Base-by-base conservation (phyloP, 2,888 invertebrate species). In the Philopedon plagiatum region DNA sequence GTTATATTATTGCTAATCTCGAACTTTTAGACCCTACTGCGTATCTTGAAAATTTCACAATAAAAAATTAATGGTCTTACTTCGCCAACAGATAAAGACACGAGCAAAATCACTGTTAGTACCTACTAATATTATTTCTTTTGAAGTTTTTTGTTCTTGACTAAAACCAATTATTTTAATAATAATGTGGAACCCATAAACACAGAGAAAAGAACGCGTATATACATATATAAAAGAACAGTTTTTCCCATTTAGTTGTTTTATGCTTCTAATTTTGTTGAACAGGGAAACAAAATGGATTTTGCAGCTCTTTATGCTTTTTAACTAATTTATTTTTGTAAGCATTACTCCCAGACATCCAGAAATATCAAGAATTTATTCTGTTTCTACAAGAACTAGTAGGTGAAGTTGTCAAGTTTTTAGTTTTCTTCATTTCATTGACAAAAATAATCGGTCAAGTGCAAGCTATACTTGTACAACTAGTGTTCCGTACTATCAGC, bases 81-180 rank as follows among this genome's bases (percentile, higher is more conserved):
- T 44, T 34, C 34, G 9, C 9, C 34, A 9, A 8, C 34, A 34
- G 44, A 44, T 44, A 19, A 1, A 44, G 19, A 19, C 44, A 44
- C 18, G 0, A 44, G 44, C 19, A 18, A 19, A 44, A 44, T 44
- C 44, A 44, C 44, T 19, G 8, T 44, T 19, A 44, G 44, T 18
- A 9, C n/a, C n/a, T n/a, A n/a, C 19, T 19, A 44, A 44, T 44
- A 44, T 44, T 18, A 19, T 44, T 44, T 44, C 44, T 44, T 44
- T 9, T 19, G 9, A 5, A 9, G 44, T 19, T 44, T 34, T 39
- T 44, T 44, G 44, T 44, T 44, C 44, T 44, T 8, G 18, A 9
- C 19, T 4, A 34, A 44, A 19, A 19, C 9, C 44, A 44, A 44
- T 44, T 44, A 44, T 19, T 9, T 9, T 44, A 44, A 44, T 44